Conservation (phyloP, 2,797 vertebrate species). For the Sitta carolinensis region DNA sequence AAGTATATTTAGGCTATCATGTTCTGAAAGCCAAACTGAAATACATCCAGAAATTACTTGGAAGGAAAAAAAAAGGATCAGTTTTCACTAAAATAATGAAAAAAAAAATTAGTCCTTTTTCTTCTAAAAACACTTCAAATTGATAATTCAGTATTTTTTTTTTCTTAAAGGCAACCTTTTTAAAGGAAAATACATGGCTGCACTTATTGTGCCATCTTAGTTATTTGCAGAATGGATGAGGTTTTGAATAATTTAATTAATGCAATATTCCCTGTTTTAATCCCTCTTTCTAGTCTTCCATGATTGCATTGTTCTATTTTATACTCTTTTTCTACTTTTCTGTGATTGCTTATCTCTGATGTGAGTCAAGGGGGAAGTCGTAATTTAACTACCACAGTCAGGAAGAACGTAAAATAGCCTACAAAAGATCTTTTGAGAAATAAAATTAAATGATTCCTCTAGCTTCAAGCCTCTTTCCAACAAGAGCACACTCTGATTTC, state of each 20-base stretch:
- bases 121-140: background rate
- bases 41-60: background rate
- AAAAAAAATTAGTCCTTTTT: background rate
- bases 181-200: background rate
- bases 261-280: background rate
- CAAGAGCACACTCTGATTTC: slow-evolving; percentile 28
- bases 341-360: background rate
- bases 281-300: background rate
- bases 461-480: slow-evolving; percentile 30
- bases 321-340: background rate
- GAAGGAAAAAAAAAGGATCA: background rate
- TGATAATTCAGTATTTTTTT: background rate
- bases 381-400: slow-evolving; percentile 29
- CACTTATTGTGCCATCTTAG: background rate
- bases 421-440: slow-evolving; percentile 36
- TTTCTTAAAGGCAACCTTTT: background rate
- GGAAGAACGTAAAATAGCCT: background rate
- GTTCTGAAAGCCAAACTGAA: background rate
- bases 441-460: slow-evolving; percentile 31
- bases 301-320: background rate
- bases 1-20: background rate
- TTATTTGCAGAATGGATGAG: background rate
- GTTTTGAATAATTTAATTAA: slow-evolving; percentile 21
- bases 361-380: background rate
- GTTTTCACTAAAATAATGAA: background rate